These are phyloP conservation scores for Lycocerus yunnanus DNA, from an alignment of 2,888 invertebrate species.

Conservation along the genomic window DNA sequence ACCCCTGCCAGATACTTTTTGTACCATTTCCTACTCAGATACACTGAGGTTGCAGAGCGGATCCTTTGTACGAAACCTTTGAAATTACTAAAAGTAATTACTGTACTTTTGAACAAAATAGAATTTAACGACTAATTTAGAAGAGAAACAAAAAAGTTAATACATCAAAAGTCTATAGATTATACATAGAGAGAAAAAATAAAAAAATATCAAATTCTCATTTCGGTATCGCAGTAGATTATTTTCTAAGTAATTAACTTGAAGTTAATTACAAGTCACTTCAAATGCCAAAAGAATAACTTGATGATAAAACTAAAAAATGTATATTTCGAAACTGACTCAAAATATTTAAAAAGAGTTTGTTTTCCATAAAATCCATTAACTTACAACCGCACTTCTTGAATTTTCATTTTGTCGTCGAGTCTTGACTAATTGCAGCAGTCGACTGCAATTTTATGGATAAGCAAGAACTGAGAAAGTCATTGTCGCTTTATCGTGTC, in stretches of 20 bases:
- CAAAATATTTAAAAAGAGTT: neutral
- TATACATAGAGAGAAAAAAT: neutral
- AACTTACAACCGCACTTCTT: neutral
- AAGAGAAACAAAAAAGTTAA: constrained; percentile 1
- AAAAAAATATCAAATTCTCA: neutral
- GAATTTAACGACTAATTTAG: constrained; percentile 1
- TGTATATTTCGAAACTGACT: neutral
- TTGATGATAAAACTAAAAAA: neutral
- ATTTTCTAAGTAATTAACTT: neutral
- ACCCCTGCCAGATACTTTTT: constrained; percentile 49
- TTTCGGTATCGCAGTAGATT: neutral
- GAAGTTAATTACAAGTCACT: neutral
- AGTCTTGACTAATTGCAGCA: neutral
- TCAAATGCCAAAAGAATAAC: neutral
- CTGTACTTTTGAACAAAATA: constrained; percentile 1
- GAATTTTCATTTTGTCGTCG: neutral
- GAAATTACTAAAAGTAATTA: constrained; percentile 5
- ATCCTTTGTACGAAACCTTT: constrained; percentile 7
- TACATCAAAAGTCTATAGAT: neutral
- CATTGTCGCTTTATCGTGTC: neutral
- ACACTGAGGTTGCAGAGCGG: constrained; percentile 35
- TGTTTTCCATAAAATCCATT: neutral
- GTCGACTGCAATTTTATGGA: neutral
- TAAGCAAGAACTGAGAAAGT: neutral
- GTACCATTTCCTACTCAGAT: constrained; percentile 38